These are phyloP conservation scores for Idaea aversata DNA, from an alignment of 2,888 invertebrate species.

Conservation along the genomic window DNA sequence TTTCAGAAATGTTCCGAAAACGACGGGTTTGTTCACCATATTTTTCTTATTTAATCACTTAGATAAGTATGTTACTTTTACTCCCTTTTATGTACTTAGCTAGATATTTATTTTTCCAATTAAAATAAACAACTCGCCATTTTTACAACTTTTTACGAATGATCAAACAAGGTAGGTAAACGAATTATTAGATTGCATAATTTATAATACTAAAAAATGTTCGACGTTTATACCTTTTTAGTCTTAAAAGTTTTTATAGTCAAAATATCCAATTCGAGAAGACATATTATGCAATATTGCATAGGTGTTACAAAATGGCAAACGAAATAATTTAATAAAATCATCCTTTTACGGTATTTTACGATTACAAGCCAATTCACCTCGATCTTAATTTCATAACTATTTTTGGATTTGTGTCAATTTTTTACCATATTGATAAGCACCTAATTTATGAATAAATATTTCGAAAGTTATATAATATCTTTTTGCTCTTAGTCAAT, in stretches of 20 bases:
- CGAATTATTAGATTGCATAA: background rate
- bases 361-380: slow-evolving; percentile 21
- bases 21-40: too few species aligned
- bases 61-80: too few species aligned
- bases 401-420: slow-evolving; percentile 18
- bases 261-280: slow-evolving; percentile 18
- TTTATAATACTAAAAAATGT: slow-evolving; percentile 9
- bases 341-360: slow-evolving; percentile 25
- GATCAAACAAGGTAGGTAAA: slow-evolving; percentile 2
- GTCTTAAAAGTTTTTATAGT: slow-evolving; percentile 13
- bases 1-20: too few species aligned
- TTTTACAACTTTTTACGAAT: background rate
- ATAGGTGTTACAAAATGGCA: slow-evolving; percentile 7
- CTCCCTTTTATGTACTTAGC: too few species aligned
- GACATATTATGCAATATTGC: slow-evolving; percentile 13
- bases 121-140: background rate
- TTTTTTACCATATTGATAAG: slow-evolving; percentile 5
- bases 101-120: too few species aligned
- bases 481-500: background rate
- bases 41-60: too few species aligned
- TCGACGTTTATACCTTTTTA: slow-evolving; percentile 19
- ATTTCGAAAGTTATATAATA: background rate
- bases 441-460: background rate
- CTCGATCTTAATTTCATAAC: slow-evolving; percentile 25
- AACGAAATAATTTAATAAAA: slow-evolving; percentile 20